Evolutionary conservation across 2,113 vertebrate species (phyloP).

Genomic region (Tor tambroides): DNA sequence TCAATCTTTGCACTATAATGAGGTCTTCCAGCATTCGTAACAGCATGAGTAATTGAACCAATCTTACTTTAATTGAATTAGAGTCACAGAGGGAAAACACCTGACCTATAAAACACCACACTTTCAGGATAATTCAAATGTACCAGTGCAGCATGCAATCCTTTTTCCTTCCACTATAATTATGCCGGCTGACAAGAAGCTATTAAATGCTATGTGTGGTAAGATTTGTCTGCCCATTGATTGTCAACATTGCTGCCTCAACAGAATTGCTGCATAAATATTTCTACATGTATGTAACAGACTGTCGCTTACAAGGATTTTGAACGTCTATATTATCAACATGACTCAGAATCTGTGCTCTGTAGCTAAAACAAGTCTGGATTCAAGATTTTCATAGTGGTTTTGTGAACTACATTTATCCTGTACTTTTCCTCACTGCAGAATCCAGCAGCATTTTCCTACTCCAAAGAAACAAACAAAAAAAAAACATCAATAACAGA

Average conservation of each 20-base stretch:
- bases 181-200: slow-evolving; percentile 3
- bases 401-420: background rate
- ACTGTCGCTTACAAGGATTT: background rate
- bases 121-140: slow-evolving; percentile 32
- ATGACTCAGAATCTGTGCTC: background rate
- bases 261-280: slow-evolving; percentile 30
- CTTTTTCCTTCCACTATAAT: slow-evolving; percentile 35
- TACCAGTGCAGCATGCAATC: slow-evolving; percentile 23
- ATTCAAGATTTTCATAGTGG: background rate
- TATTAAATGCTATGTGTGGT: slow-evolving; percentile 27
- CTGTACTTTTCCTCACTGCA: background rate
- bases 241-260: slow-evolving; percentile 26
- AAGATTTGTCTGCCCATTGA: slow-evolving; percentile 44
- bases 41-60: slow-evolving; percentile 50
- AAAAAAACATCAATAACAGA: background rate
- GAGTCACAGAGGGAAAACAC: slow-evolving; percentile 24
- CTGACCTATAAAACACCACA: slow-evolving; percentile 37
- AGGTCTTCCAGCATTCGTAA: slow-evolving; percentile 42
- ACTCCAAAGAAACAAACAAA: background rate
- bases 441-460: background rate
- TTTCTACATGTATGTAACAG: background rate
- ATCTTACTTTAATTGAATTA: slow-evolving; percentile 52
- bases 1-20: slow-evolving; percentile 39
- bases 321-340: background rate
- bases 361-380: background rate